Evolutionary conservation across 2,888 invertebrate species (phyloP).

Genomic region (Ischnus inquisitorius): DNA sequence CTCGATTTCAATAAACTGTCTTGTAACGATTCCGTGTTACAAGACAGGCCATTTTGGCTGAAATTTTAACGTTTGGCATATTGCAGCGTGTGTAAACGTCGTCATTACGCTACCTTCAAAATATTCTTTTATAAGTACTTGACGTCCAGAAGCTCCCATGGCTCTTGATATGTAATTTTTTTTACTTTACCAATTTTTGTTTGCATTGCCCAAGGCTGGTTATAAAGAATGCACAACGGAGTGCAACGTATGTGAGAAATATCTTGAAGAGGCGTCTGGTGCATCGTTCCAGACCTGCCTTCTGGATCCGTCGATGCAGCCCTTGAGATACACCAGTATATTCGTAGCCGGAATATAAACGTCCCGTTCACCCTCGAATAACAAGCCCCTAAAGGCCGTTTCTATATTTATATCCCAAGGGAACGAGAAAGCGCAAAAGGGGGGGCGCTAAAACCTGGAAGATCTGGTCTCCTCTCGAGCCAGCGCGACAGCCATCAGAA

Average conservation of each 20-base stretch:
- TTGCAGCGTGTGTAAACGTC: too few relatives aligned
- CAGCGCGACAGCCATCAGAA: background rate
- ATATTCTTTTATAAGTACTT: too few relatives aligned
- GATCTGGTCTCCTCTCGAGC: background rate
- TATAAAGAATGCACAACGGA: background rate
- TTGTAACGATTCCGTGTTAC: too few relatives aligned
- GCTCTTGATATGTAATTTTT: too few relatives aligned
- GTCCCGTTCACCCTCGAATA: constrained; percentile 30
- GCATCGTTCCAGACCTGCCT: constrained; percentile 24
- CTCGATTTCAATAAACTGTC: too few relatives aligned
- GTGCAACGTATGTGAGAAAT: constrained; percentile 17
- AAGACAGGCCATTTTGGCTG: too few relatives aligned
- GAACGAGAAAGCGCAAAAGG: background rate
- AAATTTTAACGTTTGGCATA: too few relatives aligned
- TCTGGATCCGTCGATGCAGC: background rate
- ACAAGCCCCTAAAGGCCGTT: constrained; percentile 25
- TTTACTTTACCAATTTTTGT: background rate
- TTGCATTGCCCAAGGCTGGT: background rate
- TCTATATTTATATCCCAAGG: constrained; percentile 45
- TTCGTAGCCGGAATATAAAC: background rate
- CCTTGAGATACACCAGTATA: constrained; percentile 25
- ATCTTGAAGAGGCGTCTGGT: constrained; percentile 30
- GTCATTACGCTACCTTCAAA: too few relatives aligned
- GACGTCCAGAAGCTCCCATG: too few relatives aligned
- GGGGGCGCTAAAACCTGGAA: background rate